A percentile compares a stretch with the other conserved stretches of the same genome.
Evolutionary conservation across 2,888 invertebrate genomes (phyloP).

Genomic region (Drosophila melanosoma): DNA sequence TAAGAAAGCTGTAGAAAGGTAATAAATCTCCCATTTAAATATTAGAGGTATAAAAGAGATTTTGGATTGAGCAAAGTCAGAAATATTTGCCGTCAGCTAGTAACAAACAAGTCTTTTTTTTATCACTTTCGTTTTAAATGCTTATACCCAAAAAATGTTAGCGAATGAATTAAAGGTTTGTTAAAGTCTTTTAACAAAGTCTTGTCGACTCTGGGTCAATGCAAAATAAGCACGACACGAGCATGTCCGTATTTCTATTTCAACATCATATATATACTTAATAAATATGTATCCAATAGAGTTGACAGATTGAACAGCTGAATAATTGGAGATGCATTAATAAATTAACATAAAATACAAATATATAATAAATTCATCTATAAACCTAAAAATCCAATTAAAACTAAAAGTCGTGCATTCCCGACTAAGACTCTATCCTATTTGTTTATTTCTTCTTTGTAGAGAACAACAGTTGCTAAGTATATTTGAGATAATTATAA

Average conservation of each 20-base stretch:
- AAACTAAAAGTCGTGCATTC: background rate
- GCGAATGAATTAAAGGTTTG: background rate
- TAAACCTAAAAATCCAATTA: background rate
- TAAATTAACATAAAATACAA: background rate
- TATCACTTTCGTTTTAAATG: background rate
- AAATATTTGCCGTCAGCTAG: background rate
- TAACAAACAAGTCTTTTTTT: background rate
- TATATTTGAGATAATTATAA: slow-evolving; percentile 95
- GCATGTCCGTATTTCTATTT: background rate
- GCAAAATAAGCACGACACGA: background rate
- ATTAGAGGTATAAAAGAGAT: background rate
- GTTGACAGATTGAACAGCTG: background rate
- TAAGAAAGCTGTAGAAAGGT: background rate
- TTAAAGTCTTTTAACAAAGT: background rate
- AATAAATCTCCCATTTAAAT: slow-evolving; percentile 1
- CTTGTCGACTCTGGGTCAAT: background rate
- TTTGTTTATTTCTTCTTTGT: slow-evolving; percentile 65
- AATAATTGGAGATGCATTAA: background rate
- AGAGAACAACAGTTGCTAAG: slow-evolving; percentile 95
- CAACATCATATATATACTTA: background rate
- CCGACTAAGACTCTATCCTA: background rate
- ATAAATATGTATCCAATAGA: background rate
- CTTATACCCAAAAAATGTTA: background rate
- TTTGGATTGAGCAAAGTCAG: background rate
- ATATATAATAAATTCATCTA: background rate